A percentile compares a stretch with the other conserved stretches of the same genome.
Evolutionary conservation across 2,888 invertebrate species (phyloP).

Genomic region (Epirrhoe tristata): DNA sequence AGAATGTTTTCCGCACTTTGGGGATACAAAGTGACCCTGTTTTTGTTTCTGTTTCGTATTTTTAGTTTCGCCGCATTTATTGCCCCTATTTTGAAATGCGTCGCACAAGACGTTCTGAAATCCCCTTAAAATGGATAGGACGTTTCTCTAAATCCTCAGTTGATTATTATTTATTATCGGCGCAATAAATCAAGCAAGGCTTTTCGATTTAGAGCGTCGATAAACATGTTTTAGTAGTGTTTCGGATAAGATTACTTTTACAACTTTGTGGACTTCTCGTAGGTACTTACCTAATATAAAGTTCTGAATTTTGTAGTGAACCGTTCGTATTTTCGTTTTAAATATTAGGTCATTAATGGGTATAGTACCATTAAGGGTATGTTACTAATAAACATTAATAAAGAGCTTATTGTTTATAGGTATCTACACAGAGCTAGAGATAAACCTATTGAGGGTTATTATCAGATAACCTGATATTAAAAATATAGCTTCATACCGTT

Average conservation of each 20-base stretch:
- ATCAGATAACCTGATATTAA: neutral
- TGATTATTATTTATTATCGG: slow-evolving; percentile 83
- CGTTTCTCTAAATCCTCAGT: slow-evolving; percentile 77
- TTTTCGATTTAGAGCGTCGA: slow-evolving; percentile 40
- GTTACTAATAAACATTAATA: too few relatives aligned
- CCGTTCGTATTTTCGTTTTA: neutral
- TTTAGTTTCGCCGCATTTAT: slow-evolving; percentile 48
- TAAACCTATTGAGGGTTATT: neutral
- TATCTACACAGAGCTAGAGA: too few relatives aligned
- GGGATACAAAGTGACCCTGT: too few relatives aligned
- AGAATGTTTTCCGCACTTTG: too few relatives aligned
- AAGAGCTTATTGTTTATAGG: too few relatives aligned
- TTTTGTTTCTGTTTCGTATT: slow-evolving; percentile 26
- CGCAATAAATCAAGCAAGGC: slow-evolving; percentile 68
- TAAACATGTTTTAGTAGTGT: slow-evolving; percentile 47
- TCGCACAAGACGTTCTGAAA: slow-evolving; percentile 70
- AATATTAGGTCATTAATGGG: neutral
- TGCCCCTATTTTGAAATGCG: slow-evolving; percentile 70
- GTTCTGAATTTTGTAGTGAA: neutral
- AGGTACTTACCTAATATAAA: neutral
- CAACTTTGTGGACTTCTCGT: neutral
- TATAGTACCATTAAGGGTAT: too few relatives aligned
- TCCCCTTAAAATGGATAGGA: slow-evolving; percentile 81
- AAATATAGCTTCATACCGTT: neutral
- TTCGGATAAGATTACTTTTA: slow-evolving; percentile 26